Base-by-base conservation (phyloP, 2,113 vertebrate species). In the Corythaixoides concolor region DNA sequence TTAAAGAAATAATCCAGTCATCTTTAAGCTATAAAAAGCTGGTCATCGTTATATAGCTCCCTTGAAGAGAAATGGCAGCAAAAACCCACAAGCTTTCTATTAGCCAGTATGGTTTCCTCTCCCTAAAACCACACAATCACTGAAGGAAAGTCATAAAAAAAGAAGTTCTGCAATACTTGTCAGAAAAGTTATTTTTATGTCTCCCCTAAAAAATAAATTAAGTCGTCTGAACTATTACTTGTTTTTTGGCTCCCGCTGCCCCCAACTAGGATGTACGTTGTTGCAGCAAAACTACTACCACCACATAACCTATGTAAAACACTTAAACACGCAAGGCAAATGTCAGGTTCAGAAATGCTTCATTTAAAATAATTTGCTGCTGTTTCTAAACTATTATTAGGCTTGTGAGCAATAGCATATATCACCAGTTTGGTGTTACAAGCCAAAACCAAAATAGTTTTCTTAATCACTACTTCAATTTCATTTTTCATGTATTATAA, bases 341-440 rank as follows among this genome's bases (percentile, higher is more conserved):
- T 37, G 27, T 79, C 81, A 91, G 49, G 64, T 62, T 80, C 59
- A 88, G 74, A 94, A 96, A 90, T n/a, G 43, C 45, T 92, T 77
- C 9, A 32, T 52, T 93, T 89, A 91, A 79, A 93, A 66, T 80
- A 85, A 91, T 80, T 83, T 70, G 9, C 62, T 92, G 53, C 17
- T 16, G 14, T 86, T 96, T 89, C 69, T 83, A 87, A 90, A 70
- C 90, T 90, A 80, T 84, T 91, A 90, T 58, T 87, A 89, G 50
- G 68, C 75, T 90, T 88, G 68, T 82, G 90, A 92, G 76, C 39
- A 55, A 93, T 4, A 90, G 33, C 76, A 72, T 37, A 60, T 58
- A 88, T 37, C 41, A 85, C 24, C 67, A 68, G 43, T 64, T 74
- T 85, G 50, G 43, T 30, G 39, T 80, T 90, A 88, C 55, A 89